Conservation (phyloP, 1,140 invertebrate species). For the Hermetia illucens region DNA sequence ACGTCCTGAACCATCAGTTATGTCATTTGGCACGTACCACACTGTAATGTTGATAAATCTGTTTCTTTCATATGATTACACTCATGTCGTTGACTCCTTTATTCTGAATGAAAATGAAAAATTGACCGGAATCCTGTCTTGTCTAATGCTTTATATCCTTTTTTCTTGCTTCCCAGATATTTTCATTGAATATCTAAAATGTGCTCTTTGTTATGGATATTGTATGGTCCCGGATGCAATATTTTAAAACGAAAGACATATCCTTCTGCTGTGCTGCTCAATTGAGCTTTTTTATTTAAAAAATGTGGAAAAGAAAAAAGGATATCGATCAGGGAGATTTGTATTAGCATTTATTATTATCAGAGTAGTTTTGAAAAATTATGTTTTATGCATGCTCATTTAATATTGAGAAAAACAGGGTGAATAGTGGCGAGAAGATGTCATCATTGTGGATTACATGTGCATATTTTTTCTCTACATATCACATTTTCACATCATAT, state of each 20-base stretch:
- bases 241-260: constrained; percentile 2
- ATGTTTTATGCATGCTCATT: too few relatives aligned
- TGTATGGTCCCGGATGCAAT: constrained; percentile 2
- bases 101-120: constrained; percentile 2
- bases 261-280: not conserved
- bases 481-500: too few relatives aligned
- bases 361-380: too few relatives aligned
- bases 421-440: too few relatives aligned
- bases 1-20: not conserved
- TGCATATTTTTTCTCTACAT: too few relatives aligned
- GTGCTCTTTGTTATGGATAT: not conserved
- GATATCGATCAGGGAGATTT: too few relatives aligned
- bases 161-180: not conserved
- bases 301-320: too few relatives aligned
- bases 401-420: too few relatives aligned
- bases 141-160: not conserved
- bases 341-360: too few relatives aligned
- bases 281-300: too few relatives aligned
- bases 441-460: too few relatives aligned
- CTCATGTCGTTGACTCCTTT: not conserved
- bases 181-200: not conserved
- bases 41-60: not conserved
- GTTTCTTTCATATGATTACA: constrained; percentile 2
- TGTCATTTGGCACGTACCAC: not conserved
- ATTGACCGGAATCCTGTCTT: constrained; percentile 1